Evolutionary conservation across 1,140 invertebrate genomes (phyloP).

Genomic region (Drosophila miranda): DNA sequence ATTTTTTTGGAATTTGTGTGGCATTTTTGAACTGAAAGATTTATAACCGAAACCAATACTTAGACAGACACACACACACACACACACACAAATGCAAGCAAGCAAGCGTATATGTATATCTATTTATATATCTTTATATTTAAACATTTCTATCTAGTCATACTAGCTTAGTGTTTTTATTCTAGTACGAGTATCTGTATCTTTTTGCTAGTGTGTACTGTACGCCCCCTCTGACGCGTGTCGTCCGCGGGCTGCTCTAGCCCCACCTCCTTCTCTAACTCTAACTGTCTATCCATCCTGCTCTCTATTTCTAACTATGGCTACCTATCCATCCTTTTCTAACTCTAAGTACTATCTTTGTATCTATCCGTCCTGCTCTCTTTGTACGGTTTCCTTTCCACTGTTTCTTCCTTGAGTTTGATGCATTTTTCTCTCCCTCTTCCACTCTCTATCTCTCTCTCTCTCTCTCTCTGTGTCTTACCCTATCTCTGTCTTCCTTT

Average conservation of each 20-base stretch:
- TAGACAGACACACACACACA: slow-evolving; percentile 28
- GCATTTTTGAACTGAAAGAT: slow-evolving; percentile 36
- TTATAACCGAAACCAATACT: slow-evolving; percentile 15
- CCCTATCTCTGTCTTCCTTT: slow-evolving; percentile 15
- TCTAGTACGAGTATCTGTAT: background rate
- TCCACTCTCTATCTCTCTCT: slow-evolving; percentile 19
- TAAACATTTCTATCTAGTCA: background rate
- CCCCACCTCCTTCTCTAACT: slow-evolving; percentile 11
- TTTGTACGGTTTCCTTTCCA: too few relatives aligned
- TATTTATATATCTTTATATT: slow-evolving; percentile 2
- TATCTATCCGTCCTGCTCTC: slow-evolving; percentile 4
- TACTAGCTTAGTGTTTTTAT: too few relatives aligned
- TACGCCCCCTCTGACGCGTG: too few relatives aligned
- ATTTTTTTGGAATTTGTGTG: slow-evolving; percentile 56
- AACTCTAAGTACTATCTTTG: slow-evolving; percentile 7
- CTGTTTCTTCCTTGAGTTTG: too few relatives aligned
- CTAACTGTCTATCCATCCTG: slow-evolving; percentile 18
- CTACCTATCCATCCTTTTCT: slow-evolving; percentile 20
- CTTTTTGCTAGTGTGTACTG: background rate
- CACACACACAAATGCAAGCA: slow-evolving; percentile 48
- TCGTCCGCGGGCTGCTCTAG: too few relatives aligned
- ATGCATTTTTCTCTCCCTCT: background rate
- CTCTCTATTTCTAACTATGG: slow-evolving; percentile 16
- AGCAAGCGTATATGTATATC: slow-evolving; percentile 36
- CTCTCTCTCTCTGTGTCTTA: slow-evolving; percentile 19